A percentile compares a stretch with the other conserved stretches of the same genome.
Evolutionary conservation across 2,888 invertebrate species (phyloP).

Genomic region (Drosophila melanocephala): DNA sequence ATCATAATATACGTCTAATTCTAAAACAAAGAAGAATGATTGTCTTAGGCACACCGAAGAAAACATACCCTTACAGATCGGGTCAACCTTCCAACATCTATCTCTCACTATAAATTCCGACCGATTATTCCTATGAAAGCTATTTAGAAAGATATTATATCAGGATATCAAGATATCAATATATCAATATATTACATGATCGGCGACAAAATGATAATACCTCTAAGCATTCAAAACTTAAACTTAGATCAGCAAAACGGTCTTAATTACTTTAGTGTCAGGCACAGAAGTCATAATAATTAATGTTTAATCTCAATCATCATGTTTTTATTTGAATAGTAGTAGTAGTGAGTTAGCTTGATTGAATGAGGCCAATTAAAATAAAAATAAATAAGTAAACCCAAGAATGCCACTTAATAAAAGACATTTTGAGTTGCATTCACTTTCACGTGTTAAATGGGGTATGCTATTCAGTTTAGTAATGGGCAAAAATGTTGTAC

Average conservation of each 20-base stretch:
- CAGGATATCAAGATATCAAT: too few species aligned
- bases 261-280: not conserved
- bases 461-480: not conserved
- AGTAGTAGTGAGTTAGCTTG: conserved; percentile 1
- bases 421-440: not conserved
- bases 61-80: not conserved
- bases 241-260: conserved; percentile 8
- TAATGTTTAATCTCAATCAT: not conserved
- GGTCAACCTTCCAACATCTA: not conserved
- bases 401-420: not conserved
- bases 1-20: not conserved
- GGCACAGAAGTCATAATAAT: not conserved
- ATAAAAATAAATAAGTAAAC: not conserved
- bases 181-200: too few species aligned
- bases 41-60: not conserved
- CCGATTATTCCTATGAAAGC: not conserved
- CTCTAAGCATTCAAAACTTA: not conserved
- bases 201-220: not conserved
- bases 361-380: conserved; percentile 27
- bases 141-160: not conserved
- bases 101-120: not conserved
- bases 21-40: not conserved
- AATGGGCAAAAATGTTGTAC: not conserved
- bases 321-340: not conserved
- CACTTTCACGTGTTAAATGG: not conserved